phyloP scores from a whole-genome alignment of 2,113 vertebrate genomes.

The Cephalopholis sonnerati region DNA sequence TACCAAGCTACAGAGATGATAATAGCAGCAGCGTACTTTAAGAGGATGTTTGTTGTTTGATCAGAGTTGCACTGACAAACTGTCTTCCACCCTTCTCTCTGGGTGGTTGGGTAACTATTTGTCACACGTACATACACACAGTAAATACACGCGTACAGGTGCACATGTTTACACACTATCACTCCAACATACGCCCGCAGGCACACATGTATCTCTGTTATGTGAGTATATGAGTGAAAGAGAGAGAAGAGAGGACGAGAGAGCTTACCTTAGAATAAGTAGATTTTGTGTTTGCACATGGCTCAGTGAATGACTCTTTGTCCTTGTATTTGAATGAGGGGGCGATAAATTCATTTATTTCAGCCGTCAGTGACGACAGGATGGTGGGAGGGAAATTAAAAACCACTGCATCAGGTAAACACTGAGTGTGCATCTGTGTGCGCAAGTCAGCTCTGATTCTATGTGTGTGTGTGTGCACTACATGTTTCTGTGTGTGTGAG shows the following conservation, averaged over 20 bases:
- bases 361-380: slow-evolving; percentile 35
- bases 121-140: too few species aligned
- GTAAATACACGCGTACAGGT: too few species aligned
- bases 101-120: not conserved
- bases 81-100: not conserved
- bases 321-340: slow-evolving; percentile 56
- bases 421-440: slow-evolving; percentile 9
- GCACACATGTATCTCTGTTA: not conserved
- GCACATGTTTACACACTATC: too few species aligned
- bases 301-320: slow-evolving; percentile 37
- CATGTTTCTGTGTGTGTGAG: not conserved
- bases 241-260: not conserved
- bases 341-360: slow-evolving; percentile 58
- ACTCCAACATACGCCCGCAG: not conserved
- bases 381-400: slow-evolving; percentile 61
- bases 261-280: slow-evolving; percentile 7
- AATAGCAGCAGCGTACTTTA: not conserved
- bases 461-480: not conserved
- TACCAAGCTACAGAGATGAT: not conserved
- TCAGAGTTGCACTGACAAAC: not conserved
- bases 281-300: slow-evolving; percentile 28
- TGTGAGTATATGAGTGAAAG: not conserved
- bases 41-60: not conserved
- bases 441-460: not conserved
- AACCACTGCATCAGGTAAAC: slow-evolving; percentile 59